Evolutionary conservation across 2,888 invertebrate species (phyloP), one percentile per base, ranked within the genome.

Genomic region (Linyphia triangularis): DNA sequence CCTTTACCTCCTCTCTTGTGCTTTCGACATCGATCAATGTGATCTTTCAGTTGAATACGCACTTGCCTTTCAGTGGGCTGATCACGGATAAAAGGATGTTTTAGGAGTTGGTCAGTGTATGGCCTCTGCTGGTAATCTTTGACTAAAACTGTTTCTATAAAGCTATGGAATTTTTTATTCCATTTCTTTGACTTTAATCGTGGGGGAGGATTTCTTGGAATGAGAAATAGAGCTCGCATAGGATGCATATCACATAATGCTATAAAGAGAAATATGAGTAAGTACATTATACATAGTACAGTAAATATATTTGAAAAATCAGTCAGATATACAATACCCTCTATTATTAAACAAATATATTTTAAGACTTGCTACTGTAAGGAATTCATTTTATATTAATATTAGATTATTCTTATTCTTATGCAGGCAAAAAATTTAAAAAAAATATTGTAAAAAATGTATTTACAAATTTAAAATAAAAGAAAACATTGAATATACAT

Each of bases 121-220:
- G 99, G 99, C 92, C 99, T 95, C 94, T 98, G 97, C 93, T 98
- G 98, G 93, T 99, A 99, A 94, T 99, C 99, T 94, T 99, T 99
- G 89, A 99, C 98, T 92, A 99, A 95, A 92, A 99, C 98, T 91
- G 98, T 98, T 94, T 99, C 99, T 93, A 99, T 98, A 93, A 99
- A 99, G 92, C 97, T 94, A 90, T 93, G 91, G 91, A 92, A 93
- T 89, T 93, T 93, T 88, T 92, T 92, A 67, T 90, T 91, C 99
- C 99, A 99, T 93, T 98, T 98, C 94, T 98, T 98, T 90, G 98
- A 97, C 94, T 98, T 99, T 92, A 99, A 95, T 92, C 99, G 95
- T 70, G 99, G 99, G 78, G 99, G 98, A 91, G 98, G 97, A 93
- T 99, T 99, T 92, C 99, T 95, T 91, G 99, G 99, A 93, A 99